Evolutionary conservation across 53 echinoderm and acorn worm genomes (phyloP).

Genomic region (Glandiceps talaboti): DNA sequence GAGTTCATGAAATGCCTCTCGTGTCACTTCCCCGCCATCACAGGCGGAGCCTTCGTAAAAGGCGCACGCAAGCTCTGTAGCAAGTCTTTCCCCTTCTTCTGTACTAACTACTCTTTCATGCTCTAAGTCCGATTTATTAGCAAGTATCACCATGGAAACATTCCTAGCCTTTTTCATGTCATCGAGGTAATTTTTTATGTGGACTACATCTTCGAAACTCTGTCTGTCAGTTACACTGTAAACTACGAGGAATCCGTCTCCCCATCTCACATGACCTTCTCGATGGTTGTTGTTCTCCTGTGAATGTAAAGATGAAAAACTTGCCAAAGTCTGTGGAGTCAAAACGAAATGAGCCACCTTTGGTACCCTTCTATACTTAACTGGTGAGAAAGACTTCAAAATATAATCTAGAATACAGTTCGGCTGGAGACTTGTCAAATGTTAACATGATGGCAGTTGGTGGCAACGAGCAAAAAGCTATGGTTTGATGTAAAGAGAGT

Average conservation of each 20-base stretch:
- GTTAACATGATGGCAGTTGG: no score
- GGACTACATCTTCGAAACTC: slow-evolving; percentile 65
- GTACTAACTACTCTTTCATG: slow-evolving; percentile 65
- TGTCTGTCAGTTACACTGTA: slow-evolving; percentile 90
- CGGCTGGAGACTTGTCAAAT: no score
- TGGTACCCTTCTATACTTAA: no score
- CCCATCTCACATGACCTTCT: slow-evolving; percentile 95
- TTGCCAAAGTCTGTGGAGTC: no score
- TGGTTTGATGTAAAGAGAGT: no score
- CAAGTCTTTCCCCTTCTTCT: slow-evolving; percentile 84
- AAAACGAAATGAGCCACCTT: no score
- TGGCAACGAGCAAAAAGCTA: no score
- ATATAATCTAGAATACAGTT: no score
- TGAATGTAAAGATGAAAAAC: not conserved
- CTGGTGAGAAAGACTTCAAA: no score
- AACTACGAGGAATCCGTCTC: slow-evolving; percentile 82
- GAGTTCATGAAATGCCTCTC: slow-evolving; percentile 84
- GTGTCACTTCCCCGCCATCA: slow-evolving; percentile 51
- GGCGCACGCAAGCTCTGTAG: slow-evolving; percentile 79
- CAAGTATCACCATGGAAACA: slow-evolving; percentile 79
- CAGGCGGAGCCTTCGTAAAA: slow-evolving; percentile 87
- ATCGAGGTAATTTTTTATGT: slow-evolving; percentile 68
- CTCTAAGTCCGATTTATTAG: slow-evolving; percentile 83
- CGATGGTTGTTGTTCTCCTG: slow-evolving; percentile 81
- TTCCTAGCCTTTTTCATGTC: slow-evolving; percentile 86